phyloP scores from a whole-genome alignment of 2,113 vertebrate species.

The Uropsilus gracilis region DNA sequence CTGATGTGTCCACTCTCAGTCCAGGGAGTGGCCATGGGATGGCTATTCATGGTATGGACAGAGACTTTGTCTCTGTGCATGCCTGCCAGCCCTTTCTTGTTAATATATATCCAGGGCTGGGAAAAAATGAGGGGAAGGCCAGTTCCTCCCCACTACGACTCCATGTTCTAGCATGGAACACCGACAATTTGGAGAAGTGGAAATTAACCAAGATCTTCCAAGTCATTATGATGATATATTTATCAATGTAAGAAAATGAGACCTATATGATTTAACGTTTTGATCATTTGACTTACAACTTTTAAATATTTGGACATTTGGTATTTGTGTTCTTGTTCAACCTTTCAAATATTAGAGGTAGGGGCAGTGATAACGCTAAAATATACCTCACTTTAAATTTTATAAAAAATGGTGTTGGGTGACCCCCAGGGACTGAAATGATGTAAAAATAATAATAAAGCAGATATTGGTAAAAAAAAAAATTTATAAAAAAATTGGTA shows the following conservation, averaged over 20 bases:
- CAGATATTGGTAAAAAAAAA: too few species aligned
- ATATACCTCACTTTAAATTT: not conserved
- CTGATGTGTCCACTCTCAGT: not conserved
- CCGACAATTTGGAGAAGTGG: not conserved
- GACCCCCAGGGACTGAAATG: too few species aligned
- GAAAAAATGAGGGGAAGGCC: not conserved
- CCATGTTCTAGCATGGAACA: not conserved
- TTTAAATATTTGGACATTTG: not conserved
- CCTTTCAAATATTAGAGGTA: not conserved
- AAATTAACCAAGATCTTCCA: not conserved
- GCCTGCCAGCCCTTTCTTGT: accelerated
- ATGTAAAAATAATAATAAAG: too few species aligned
- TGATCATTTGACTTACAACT: not conserved
- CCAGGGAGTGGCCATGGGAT: not conserved
- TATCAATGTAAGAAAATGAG: not conserved
- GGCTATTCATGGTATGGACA: not conserved
- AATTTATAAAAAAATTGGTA: not conserved
- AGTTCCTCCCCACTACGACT: not conserved
- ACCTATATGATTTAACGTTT: not conserved
- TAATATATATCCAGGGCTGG: not conserved
- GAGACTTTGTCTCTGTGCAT: not conserved
- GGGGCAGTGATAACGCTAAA: not conserved
- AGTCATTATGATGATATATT: not conserved
- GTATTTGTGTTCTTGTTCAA: not conserved
- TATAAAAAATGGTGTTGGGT: too few species aligned